Conservation (phyloP, 2,888 invertebrate genomes). For the Notodonta ziczac region DNA sequence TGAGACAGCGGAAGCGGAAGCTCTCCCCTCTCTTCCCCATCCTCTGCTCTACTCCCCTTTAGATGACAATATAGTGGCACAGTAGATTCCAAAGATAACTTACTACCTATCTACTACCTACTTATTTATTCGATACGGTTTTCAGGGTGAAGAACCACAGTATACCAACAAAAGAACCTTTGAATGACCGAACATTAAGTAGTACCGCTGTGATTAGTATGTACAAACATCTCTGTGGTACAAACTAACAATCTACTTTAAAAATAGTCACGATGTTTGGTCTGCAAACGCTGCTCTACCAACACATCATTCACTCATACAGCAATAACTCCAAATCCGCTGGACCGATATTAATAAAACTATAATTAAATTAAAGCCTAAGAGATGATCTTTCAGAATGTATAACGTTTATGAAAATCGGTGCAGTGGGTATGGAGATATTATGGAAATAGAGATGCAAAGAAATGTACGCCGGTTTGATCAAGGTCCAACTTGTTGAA, state of each 20-base stretch:
- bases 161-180: too few relatives aligned
- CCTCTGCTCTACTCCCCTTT: too few relatives aligned
- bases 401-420: neutral
- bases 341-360: neutral
- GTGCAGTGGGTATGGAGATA: neutral
- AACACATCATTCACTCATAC: neutral
- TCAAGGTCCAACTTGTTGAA: neutral
- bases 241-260: neutral
- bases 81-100: too few relatives aligned
- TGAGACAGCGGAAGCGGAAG: too few relatives aligned
- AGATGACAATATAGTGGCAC: too few relatives aligned
- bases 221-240: neutral
- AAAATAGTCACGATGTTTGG: neutral
- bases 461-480: too few relatives aligned
- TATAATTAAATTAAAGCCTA: neutral
- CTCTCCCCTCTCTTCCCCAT: too few relatives aligned
- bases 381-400: neutral
- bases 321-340: constrained; percentile 3
- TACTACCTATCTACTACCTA: too few relatives aligned
- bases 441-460: neutral
- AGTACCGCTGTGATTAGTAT: neutral
- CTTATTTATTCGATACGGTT: too few relatives aligned
- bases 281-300: neutral
- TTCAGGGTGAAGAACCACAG: too few relatives aligned
- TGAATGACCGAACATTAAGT: neutral